These are phyloP conservation scores for Pseudococcus longispinus DNA, from an alignment of 2,888 invertebrate genomes.

Conservation along the genomic window DNA sequence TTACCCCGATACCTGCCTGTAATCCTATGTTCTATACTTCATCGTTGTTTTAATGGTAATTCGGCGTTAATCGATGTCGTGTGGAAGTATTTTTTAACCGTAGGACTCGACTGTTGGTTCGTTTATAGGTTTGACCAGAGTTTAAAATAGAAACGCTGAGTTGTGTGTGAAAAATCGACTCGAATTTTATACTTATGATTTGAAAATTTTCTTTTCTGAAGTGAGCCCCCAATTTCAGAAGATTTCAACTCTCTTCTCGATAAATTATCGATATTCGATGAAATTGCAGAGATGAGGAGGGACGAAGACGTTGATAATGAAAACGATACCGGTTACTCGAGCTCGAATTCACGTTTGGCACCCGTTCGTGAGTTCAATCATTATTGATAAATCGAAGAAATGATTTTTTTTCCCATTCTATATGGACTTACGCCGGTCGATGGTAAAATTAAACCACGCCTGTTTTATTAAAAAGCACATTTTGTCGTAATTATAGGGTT, in stretches of 20 bases:
- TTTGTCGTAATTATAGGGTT: constrained; percentile 11
- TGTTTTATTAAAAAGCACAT: constrained; percentile 26
- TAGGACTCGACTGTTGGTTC: not conserved
- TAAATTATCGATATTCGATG: too few species aligned
- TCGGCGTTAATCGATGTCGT: constrained; percentile 12
- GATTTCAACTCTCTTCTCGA: too few species aligned
- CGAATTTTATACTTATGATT: too few species aligned
- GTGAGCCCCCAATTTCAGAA: too few species aligned
- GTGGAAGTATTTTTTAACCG: not conserved
- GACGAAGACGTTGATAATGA: too few species aligned
- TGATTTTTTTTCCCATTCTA: not conserved
- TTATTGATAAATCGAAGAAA: not conserved
- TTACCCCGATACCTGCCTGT: not conserved
- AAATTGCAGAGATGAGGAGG: too few species aligned
- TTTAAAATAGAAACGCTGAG: not conserved
- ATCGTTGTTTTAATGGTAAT: constrained; percentile 9
- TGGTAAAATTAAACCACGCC: constrained; percentile 9
- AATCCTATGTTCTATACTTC: not conserved
- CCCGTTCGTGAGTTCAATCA: not conserved
- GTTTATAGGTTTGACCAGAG: not conserved
- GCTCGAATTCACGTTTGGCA: not conserved
- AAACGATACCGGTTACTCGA: not conserved
- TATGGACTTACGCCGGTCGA: not conserved
- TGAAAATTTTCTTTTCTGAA: too few species aligned
- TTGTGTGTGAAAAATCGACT: too few species aligned